phyloP scores from a whole-genome alignment of 1,140 invertebrate species.

The Macrobrachium nipponense region DNA sequence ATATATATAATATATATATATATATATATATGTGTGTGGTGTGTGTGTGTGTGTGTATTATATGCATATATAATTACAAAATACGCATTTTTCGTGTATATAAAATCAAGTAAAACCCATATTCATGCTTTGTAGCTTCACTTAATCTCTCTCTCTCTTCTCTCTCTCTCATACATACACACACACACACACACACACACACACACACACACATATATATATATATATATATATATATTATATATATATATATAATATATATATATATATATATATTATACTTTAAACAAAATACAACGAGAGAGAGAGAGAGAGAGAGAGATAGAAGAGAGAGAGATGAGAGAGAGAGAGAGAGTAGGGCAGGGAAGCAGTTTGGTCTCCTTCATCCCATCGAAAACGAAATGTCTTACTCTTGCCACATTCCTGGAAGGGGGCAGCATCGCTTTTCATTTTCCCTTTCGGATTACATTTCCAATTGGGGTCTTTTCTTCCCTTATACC shows the following conservation, averaged over 20 bases:
- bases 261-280: neutral
- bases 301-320: conserved; percentile 21
- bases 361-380: neutral
- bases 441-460: neutral
- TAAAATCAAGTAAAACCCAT: neutral
- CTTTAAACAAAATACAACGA: too few species aligned
- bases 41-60: too few species aligned
- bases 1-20: conserved; percentile 1
- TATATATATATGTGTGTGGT: too few species aligned
- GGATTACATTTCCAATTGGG: conserved; percentile 4
- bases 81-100: neutral
- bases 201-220: neutral
- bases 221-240: neutral
- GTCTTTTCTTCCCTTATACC: too few species aligned
- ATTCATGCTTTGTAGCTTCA: neutral
- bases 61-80: too few species aligned
- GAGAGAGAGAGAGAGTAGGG: conserved; percentile 20
- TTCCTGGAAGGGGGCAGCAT: too few species aligned
- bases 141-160: conserved; percentile 19
- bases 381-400: neutral
- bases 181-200: neutral
- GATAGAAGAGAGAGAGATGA: conserved; percentile 9
- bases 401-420: neutral
- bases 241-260: neutral
- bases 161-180: conserved; percentile 18